A percentile compares a stretch with the other conserved stretches of the same genome.
phyloP scores from a whole-genome alignment of 2,797 vertebrate species.

The Acanthopagrus latus region DNA sequence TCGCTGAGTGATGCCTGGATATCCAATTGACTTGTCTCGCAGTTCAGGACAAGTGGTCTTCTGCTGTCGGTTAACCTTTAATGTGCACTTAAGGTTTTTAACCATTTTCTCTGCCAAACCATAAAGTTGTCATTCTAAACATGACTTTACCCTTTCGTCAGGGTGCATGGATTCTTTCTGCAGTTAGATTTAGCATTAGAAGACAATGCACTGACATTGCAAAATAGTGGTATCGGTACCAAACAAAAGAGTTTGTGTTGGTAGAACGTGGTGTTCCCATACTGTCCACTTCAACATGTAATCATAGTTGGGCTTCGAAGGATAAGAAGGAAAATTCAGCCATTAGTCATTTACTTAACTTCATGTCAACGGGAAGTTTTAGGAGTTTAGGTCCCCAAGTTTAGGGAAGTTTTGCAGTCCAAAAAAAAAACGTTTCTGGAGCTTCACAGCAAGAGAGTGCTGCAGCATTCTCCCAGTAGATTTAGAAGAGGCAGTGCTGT shows the following conservation, averaged over 20 bases:
- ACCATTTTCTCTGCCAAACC: constrained; percentile 7
- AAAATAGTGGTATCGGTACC: background rate
- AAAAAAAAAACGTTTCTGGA: too few relatives aligned
- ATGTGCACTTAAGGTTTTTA: constrained; percentile 14
- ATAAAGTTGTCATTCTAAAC: constrained; percentile 33
- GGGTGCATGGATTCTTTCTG: constrained; percentile 21
- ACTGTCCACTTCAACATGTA: background rate
- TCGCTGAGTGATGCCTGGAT: background rate
- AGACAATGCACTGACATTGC: background rate
- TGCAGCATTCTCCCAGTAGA: too few relatives aligned
- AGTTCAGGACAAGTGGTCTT: constrained; percentile 2
- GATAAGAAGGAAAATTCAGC: too few relatives aligned
- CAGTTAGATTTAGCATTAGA: constrained; percentile 8
- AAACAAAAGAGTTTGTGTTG: constrained; percentile 22
- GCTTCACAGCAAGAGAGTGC: too few relatives aligned
- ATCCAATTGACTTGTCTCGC: constrained; percentile 5
- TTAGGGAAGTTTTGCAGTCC: too few relatives aligned
- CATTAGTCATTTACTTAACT: too few relatives aligned
- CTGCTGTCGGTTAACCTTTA: constrained; percentile 32
- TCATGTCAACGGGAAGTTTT: too few relatives aligned
- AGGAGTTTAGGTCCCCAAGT: too few relatives aligned
- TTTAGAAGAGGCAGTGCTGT: too few relatives aligned
- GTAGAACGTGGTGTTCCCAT: background rate
- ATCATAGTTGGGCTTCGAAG: background rate
- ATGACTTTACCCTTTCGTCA: constrained; percentile 28